Conservation (phyloP, 2,888 invertebrate genomes). For the Ophioninae sp. region DNA sequence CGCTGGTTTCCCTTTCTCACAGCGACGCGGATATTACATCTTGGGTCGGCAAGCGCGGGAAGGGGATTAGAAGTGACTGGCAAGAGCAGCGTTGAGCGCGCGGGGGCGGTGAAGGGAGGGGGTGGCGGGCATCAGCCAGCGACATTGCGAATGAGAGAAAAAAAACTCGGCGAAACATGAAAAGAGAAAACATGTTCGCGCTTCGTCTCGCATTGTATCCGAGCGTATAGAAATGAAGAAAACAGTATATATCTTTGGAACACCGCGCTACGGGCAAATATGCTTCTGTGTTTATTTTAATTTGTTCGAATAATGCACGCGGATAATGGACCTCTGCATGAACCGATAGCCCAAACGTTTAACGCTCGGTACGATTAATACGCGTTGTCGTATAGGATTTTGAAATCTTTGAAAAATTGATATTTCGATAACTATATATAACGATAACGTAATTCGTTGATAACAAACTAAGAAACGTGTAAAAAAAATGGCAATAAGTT, state of each 20-base stretch:
- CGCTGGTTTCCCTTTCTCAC: slow-evolving; percentile 7
- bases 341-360: too few relatives aligned
- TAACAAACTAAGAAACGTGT: too few relatives aligned
- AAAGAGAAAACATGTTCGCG: background rate
- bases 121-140: background rate
- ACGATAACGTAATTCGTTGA: too few relatives aligned
- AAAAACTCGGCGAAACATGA: slow-evolving; percentile 7
- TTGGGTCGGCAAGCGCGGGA: slow-evolving; percentile 3
- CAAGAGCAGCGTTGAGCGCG: background rate
- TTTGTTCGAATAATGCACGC: slow-evolving; percentile 11
- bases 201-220: background rate
- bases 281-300: background rate
- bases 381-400: too few relatives aligned
- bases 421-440: too few relatives aligned
- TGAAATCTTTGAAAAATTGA: too few relatives aligned
- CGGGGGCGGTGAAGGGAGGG: too few relatives aligned
- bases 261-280: too few relatives aligned
- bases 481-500: too few relatives aligned
- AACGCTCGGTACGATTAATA: too few relatives aligned
- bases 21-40: slow-evolving; percentile 48
- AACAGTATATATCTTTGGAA: too few relatives aligned
- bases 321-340: background rate
- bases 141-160: slow-evolving; percentile 22
- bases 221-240: slow-evolving; percentile 4
- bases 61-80: too few relatives aligned